Base-by-base conservation (phyloP, 2,797 vertebrate genomes). In the Calcarius lapponicus region DNA sequence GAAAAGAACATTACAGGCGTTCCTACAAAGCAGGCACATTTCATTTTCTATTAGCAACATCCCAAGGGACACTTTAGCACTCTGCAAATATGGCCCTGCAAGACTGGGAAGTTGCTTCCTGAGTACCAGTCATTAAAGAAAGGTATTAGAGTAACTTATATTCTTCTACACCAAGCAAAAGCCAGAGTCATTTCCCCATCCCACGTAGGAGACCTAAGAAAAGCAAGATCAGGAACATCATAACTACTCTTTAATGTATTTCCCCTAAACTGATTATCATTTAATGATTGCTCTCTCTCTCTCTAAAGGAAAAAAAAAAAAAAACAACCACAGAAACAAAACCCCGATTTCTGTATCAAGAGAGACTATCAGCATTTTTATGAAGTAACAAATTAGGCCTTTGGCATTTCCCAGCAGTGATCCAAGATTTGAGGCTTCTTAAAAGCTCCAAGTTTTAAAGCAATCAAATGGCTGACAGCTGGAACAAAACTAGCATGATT, bases 391-490 rank as follows among this genome's bases (percentile, higher is more conserved):
- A 85, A 78, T 86, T 25, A 74, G 75, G 70, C 64, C 69, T 78
- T 70, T 93, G 80, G 71, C 89, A 84, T 80, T 75, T 92, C 79
- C 62, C 73, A 90, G 87, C 74, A 90, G 70, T 0, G 40, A 91
- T 93, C 90, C 90, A 92, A 94, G 91, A 88, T 51, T 34, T 54
- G 71, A 80, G 74, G 60, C 65, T 89, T 58, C 78, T 93, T 50
- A 93, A 94, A 92, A 88, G 87, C 92, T 93, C 67, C 75, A 69
- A 91, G 75, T 89, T 95, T 96, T 69, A 67, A 82, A 95, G 91
- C 82, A 95, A 95, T 96, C 94, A 90, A 96, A 94, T 32, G 74
- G 72, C 75, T 93, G 93, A 95, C 92, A 95, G 93, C 80, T 93
- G 90, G 90, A 92, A 90, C 60, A 88, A 90, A 96, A 95, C 95